These are phyloP conservation scores for Oscheius sp. DNA, from an alignment of 2,888 invertebrate species.

Conservation along the genomic window DNA sequence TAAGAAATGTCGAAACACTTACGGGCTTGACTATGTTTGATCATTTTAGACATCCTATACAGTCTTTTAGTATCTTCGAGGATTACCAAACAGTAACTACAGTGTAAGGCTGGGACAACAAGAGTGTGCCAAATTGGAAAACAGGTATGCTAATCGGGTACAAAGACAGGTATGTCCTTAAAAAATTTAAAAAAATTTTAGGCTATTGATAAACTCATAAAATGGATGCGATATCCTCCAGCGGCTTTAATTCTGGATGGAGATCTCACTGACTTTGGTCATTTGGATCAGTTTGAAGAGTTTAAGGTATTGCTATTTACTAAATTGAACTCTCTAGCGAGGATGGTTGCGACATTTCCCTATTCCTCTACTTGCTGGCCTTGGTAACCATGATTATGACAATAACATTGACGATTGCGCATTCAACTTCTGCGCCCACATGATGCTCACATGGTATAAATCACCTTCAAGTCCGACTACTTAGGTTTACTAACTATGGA, in stretches of 20 bases:
- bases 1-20: constrained; percentile 42
- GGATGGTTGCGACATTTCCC: constrained; percentile 61
- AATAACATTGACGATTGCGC: constrained; percentile 66
- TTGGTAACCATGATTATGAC: constrained; percentile 70
- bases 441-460: constrained; percentile 51
- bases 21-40: constrained; percentile 48
- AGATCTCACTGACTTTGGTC: constrained; percentile 69
- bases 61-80: constrained; percentile 6
- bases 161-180: constrained; percentile 50
- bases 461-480: neutral
- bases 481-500: constrained; percentile 61
- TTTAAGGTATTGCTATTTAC: constrained; percentile 52
- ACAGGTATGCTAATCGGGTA: constrained; percentile 62
- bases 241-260: constrained; percentile 66
- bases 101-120: constrained; percentile 33
- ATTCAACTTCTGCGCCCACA: constrained; percentile 57
- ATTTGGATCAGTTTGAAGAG: constrained; percentile 54
- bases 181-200: neutral
- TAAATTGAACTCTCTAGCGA: constrained; percentile 34
- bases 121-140: constrained; percentile 54
- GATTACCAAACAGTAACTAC: neutral
- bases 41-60: neutral
- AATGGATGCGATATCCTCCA: constrained; percentile 46
- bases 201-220: constrained; percentile 38
- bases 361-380: constrained; percentile 60